Evolutionary conservation across 2,888 invertebrate species (phyloP), one percentile per base, ranked within the genome.

Genomic region (Drosophila eohydei): DNA sequence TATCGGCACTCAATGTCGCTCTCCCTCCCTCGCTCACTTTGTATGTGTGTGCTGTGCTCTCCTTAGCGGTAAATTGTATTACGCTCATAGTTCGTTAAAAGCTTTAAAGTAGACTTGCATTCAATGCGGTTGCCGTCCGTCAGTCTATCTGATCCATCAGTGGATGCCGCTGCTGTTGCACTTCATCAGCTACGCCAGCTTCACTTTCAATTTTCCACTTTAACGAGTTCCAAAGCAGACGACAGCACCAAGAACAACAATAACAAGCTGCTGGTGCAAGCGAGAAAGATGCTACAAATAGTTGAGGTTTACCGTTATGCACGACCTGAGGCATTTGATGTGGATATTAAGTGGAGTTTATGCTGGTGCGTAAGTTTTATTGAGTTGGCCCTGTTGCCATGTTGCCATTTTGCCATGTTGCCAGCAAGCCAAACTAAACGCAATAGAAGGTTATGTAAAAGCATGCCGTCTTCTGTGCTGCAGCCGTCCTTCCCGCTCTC

Each of bases 191-290:
- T 55, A 48, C 52, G 80, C 34, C 50, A 65, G 76, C 75, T 78
- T 72, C 74, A 57, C 67, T 79, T 77, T 74, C 74, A 81, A 88
- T 88, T 88, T 84, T 77, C 79, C 79, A 79, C 81, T 81, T 74
- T 81, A 63, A 38, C 64, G 61, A 70, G 46, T 59, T 59, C 34
- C 38, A 52, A 69, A 61, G 60, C 63, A 71, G 43, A n/a, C 63
- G 71, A 71, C 68, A 83, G 54, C 62, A 57, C 59, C 43, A 26
- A 12, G 3, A 34, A 34, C 11, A 38, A 14, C 55, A 50, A 14
- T 43, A 34, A 21, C 5, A 41, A 30, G 40, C 41, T 30, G 44
- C 3, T 2, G 3, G 55, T 14, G 26, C 26, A 26, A 30, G 44
- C 28, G 7, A 51, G 57, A 28, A 50, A 40, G 65, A 64, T 55